A percentile compares a stretch with the other conserved stretches of the same genome.
Conservation (phyloP, 2,113 vertebrate species). For the Helogale parvula region DNA sequence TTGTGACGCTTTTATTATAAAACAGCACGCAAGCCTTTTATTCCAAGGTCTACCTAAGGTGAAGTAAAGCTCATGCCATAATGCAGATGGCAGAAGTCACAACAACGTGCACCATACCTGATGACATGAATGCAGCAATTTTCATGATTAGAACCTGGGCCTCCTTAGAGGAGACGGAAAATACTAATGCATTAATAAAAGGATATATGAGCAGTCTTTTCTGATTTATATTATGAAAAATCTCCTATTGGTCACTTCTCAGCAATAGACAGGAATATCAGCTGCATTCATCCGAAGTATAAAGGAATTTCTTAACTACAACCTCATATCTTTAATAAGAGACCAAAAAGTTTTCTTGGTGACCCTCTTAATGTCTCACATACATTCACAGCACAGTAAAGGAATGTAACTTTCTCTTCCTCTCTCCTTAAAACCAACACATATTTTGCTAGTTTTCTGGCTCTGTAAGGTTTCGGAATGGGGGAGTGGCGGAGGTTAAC, state of each 20-base stretch:
- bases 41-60: slow-evolving; percentile 59
- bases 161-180: slow-evolving; percentile 54
- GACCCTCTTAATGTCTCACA: neutral
- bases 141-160: slow-evolving; percentile 36
- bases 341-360: neutral
- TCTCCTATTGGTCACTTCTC: neutral
- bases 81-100: slow-evolving; percentile 49
- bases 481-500: neutral
- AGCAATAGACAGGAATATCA: neutral
- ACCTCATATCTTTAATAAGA: neutral
- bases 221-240: neutral
- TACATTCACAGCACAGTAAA: neutral
- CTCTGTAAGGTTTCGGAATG: neutral
- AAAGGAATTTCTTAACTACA: slow-evolving; percentile 32
- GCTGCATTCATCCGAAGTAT: neutral
- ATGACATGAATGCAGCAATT: slow-evolving; percentile 46
- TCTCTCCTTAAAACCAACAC: neutral
- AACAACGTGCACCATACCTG: slow-evolving; percentile 34
- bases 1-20: slow-evolving; percentile 59
- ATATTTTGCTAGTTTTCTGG: neutral
- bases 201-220: slow-evolving; percentile 13
- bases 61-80: slow-evolving; percentile 54
- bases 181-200: slow-evolving; percentile 25
- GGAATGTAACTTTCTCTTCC: neutral
- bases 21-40: slow-evolving; percentile 46